Conservation (phyloP, 2,797 vertebrate species). For the Sphenopsis melanotis region DNA sequence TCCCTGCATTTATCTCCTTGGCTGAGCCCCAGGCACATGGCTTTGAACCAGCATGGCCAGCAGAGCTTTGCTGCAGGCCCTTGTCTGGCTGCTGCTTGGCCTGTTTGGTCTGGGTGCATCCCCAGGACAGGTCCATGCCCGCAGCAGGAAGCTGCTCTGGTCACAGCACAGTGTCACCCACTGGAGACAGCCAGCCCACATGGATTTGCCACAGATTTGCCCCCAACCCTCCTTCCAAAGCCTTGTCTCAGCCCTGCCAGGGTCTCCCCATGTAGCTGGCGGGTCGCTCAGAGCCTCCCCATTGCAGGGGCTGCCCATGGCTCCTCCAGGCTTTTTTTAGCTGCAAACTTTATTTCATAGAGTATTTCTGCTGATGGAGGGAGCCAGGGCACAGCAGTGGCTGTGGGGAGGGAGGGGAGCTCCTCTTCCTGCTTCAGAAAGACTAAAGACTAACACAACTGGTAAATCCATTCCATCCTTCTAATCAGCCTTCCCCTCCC, state of each 20-base stretch:
- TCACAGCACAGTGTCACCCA: background rate
- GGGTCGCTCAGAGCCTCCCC: background rate
- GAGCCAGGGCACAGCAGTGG: background rate
- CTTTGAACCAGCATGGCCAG: background rate
- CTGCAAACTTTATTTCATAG: background rate
- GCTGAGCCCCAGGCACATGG: background rate
- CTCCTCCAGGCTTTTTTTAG: constrained; percentile 1
- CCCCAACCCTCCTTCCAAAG: background rate
- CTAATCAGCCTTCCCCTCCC: background rate
- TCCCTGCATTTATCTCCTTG: background rate
- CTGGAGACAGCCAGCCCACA: background rate
- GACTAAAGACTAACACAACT: background rate
- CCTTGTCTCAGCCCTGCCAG: background rate
- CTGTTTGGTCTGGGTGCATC: background rate
- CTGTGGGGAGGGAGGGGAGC: background rate
- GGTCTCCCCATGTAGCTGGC: fast-evolving
- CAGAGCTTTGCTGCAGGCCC: fast-evolving
- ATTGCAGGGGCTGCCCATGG: background rate
- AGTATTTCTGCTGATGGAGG: background rate
- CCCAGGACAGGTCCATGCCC: background rate
- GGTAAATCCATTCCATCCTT: background rate
- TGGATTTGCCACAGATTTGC: background rate
- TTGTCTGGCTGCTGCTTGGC: background rate
- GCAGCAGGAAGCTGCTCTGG: background rate
- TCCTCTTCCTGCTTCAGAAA: background rate